A percentile compares a stretch with the other conserved stretches of the same genome.
Evolutionary conservation across 1,140 invertebrate genomes (phyloP).

Genomic region (Drosophila leontia): DNA sequence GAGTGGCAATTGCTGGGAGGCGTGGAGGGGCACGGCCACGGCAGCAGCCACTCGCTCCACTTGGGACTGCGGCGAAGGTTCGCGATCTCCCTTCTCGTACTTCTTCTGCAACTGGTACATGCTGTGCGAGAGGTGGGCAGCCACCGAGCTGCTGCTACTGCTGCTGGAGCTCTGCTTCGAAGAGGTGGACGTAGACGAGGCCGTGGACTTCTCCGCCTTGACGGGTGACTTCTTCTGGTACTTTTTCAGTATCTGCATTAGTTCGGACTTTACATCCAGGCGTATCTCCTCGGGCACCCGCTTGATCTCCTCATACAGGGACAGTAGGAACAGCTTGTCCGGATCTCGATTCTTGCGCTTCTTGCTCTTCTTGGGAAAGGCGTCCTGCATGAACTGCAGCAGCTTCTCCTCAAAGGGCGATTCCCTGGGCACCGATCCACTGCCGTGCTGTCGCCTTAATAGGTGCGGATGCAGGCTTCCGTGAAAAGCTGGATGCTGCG

Average conservation of each 20-base stretch:
- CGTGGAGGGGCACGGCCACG: slow-evolving; percentile 69
- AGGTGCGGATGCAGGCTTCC: slow-evolving; percentile 77
- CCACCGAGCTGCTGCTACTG: slow-evolving; percentile 55
- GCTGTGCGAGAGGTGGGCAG: slow-evolving; percentile 70
- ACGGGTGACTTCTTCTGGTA: slow-evolving; percentile 78
- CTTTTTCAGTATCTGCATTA: slow-evolving; percentile 82
- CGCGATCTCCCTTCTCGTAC: slow-evolving; percentile 80
- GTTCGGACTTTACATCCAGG: slow-evolving; percentile 77
- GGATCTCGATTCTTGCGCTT: slow-evolving; percentile 81
- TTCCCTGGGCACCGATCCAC: slow-evolving; percentile 55
- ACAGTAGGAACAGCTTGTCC: slow-evolving; percentile 75
- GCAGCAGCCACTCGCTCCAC: slow-evolving; percentile 60
- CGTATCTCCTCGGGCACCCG: slow-evolving; percentile 80
- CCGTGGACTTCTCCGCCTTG: slow-evolving; percentile 74
- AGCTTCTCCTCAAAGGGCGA: slow-evolving; percentile 80
- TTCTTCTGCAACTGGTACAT: slow-evolving; percentile 84
- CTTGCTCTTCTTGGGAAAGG: slow-evolving; percentile 83
- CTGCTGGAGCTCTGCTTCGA: slow-evolving; percentile 62
- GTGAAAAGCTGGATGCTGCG: slow-evolving; percentile 76
- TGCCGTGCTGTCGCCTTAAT: slow-evolving; percentile 66
- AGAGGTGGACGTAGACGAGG: slow-evolving; percentile 53
- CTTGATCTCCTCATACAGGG: slow-evolving; percentile 80
- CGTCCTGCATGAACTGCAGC: slow-evolving; percentile 82
- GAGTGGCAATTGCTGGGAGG: slow-evolving; percentile 71
- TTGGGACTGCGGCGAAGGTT: slow-evolving; percentile 75